phyloP scores from a whole-genome alignment of 2,797 vertebrate species.

The Clamator glandarius region DNA sequence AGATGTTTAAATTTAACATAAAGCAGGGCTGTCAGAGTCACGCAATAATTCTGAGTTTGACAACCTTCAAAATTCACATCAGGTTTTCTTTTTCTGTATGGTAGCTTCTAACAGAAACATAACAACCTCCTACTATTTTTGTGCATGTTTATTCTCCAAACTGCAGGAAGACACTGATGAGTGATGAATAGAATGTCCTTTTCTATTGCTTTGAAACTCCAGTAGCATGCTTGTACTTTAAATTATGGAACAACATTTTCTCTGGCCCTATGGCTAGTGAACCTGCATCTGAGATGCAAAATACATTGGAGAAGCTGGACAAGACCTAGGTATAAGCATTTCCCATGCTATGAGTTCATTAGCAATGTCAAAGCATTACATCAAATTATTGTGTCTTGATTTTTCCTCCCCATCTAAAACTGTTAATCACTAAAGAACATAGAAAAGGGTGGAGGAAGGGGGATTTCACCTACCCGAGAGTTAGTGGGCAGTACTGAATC shows the following conservation, averaged over 20 bases:
- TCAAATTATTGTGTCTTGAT: background rate
- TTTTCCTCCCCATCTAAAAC: background rate
- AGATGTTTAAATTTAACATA: background rate
- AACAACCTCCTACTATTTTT: background rate
- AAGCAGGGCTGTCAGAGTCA: background rate
- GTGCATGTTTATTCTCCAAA: slow-evolving; percentile 15
- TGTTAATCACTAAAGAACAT: background rate
- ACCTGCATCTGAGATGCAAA: background rate
- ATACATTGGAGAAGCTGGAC: background rate
- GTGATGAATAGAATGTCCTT: background rate
- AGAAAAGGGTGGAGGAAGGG: too few species aligned
- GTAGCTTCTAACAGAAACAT: background rate
- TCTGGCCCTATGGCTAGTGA: background rate
- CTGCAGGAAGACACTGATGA: background rate
- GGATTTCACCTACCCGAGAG: background rate
- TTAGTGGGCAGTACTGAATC: background rate
- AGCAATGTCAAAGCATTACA: background rate
- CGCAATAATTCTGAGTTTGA: background rate
- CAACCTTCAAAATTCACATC: background rate
- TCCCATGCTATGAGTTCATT: background rate
- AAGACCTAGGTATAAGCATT: background rate
- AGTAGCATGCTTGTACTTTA: background rate
- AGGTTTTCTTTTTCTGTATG: slow-evolving; percentile 1
- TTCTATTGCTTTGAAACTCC: background rate
- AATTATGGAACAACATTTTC: background rate